Base-by-base conservation (phyloP, 2,888 invertebrate species). In the Encarsia formosa region DNA sequence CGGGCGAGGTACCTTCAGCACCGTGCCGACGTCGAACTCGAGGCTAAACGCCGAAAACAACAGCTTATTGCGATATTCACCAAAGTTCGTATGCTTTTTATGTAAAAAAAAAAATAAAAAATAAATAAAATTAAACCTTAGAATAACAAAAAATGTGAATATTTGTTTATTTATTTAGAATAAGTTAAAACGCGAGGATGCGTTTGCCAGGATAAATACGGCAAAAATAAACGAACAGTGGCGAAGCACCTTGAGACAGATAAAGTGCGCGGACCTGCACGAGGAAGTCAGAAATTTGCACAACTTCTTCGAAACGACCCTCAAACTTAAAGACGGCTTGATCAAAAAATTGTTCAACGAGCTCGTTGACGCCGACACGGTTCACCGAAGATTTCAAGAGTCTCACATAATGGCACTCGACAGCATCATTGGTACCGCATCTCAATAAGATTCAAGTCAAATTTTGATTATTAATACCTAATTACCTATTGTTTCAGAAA, bases 201-300 rank as follows among this genome's bases (percentile, higher is more conserved):
- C 82, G 0, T 90, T 85, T 70, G 81, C 86, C 3, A 82, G 89
- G 42, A 76, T 88, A 43, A 91, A 91, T 69, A 80, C 84, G 56
- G 88, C 91, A 0, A 91, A 91, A 76, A 84, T 91, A 46, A 90
- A 91, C 67, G 88, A 89, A 73, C 83, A 86, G 71, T 91, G 91
- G 91, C 82, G 91, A 40, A 85, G 82, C 56, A 81, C 88, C 53
- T 74, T 91, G 48, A 80, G 91, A 0, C 82, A 81, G 67, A 79
- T 85, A 44, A 91, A 91, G 76, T 85, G 86, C 65, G 82, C 83
- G 53, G 86, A 89, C 66, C 78, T 90, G 75, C 79, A 82, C 32
- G 75, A 82, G 29, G 84, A 88, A 59, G 81, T 89, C 37, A 77
- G 83, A 78, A 79, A 81, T 52, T 74, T 85, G 67, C 77, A 78